Conservation (phyloP, 2,797 vertebrate genomes). For the Channallabes apus region DNA sequence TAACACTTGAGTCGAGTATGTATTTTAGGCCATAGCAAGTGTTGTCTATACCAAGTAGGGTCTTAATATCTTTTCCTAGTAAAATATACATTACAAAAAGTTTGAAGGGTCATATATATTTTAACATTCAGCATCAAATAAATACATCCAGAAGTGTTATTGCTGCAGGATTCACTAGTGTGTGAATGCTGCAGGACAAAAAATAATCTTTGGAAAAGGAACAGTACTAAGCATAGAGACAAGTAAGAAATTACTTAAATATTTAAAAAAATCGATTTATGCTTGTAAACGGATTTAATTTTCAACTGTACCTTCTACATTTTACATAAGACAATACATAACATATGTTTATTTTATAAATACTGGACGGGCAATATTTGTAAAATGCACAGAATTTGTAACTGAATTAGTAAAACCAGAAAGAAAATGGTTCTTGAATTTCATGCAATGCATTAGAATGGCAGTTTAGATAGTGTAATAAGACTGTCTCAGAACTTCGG, state of each 20-base stretch:
- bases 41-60: background rate
- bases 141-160: background rate
- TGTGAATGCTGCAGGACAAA: slow-evolving; percentile 14
- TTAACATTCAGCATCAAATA: background rate
- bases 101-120: too few relatives aligned
- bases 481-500: background rate
- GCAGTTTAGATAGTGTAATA: background rate
- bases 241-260: slow-evolving; percentile 43
- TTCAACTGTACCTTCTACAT: background rate
- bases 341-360: background rate
- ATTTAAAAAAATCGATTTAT: background rate
- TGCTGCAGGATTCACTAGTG: background rate
- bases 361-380: slow-evolving; percentile 25
- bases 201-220: slow-evolving; percentile 47
- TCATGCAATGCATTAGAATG: too few relatives aligned
- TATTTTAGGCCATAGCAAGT: background rate
- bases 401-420: slow-evolving; percentile 31
- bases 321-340: background rate
- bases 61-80: background rate
- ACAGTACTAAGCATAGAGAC: slow-evolving; percentile 35
- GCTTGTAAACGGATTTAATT: background rate
- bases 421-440: background rate
- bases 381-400: background rate
- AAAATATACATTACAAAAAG: background rate
- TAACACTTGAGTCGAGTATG: background rate